Conservation (phyloP, 1,140 invertebrate species). For the Chrysopa pallens region DNA sequence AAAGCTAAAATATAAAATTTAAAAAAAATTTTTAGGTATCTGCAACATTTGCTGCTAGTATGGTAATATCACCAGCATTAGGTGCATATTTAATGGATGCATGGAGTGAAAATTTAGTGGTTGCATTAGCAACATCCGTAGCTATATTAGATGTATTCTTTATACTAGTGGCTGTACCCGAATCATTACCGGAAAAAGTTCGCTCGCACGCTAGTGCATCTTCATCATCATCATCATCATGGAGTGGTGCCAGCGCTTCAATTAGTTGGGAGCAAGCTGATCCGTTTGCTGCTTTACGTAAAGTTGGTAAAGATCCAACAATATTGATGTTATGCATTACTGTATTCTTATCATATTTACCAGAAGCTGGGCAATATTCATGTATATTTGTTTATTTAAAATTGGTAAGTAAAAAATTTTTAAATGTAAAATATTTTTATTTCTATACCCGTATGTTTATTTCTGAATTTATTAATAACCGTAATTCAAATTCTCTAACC, state of each 20-base stretch:
- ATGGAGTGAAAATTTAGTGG: constrained; percentile 75
- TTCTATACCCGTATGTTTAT: too few relatives aligned
- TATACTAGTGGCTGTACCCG: constrained; percentile 93
- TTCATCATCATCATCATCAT: not conserved
- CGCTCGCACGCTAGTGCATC: constrained; percentile 37
- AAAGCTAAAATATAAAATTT: not conserved
- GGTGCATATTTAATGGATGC: constrained; percentile 79
- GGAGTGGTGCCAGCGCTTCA: constrained; percentile 41
- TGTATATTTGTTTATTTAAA: constrained; percentile 99
- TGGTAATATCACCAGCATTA: constrained; percentile 90
- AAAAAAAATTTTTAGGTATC: constrained; percentile 41
- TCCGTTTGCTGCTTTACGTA: constrained; percentile 84
- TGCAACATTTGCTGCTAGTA: constrained; percentile 96
- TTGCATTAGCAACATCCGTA: constrained; percentile 88
- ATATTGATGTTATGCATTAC: constrained; percentile 93
- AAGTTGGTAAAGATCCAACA: constrained; percentile 90
- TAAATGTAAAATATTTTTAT: too few relatives aligned
- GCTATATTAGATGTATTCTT: constrained; percentile 95
- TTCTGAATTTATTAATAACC: too few relatives aligned
- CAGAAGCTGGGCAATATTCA: constrained; percentile 97
- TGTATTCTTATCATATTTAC: constrained; percentile 94
- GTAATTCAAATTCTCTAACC: too few relatives aligned
- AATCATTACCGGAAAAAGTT: constrained; percentile 90
- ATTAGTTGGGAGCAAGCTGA: constrained; percentile 95
- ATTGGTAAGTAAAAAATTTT: constrained; percentile 44